Conservation (phyloP, 2,797 vertebrate genomes). For the Avahi laniger region DNA sequence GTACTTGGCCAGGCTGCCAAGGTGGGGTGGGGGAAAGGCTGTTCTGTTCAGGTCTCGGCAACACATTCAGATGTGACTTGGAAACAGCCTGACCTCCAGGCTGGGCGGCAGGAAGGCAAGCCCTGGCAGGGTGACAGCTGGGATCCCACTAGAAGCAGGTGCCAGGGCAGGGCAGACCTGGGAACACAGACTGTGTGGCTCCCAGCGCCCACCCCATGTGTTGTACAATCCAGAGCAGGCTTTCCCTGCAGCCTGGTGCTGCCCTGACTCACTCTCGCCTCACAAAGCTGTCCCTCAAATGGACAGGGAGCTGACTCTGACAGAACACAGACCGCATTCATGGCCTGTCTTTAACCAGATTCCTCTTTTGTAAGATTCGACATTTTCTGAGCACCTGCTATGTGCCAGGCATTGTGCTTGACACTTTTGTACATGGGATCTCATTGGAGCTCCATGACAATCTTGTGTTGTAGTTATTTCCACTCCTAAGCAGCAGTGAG, state of each 20-base stretch:
- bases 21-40: neutral
- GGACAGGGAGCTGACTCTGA: constrained; percentile 43
- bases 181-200: neutral
- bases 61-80: neutral
- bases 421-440: neutral
- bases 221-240: constrained; percentile 13
- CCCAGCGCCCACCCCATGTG: constrained; percentile 16
- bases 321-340: constrained; percentile 44
- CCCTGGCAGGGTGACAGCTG: neutral
- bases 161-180: neutral
- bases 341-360: neutral
- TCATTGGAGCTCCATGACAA: neutral
- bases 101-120: neutral
- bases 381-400: constrained; percentile 43
- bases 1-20: neutral
- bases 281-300: constrained; percentile 54
- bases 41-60: neutral
- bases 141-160: constrained; percentile 22
- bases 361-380: neutral
- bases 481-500: neutral
- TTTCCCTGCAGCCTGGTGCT: neutral
- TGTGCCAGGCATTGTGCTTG: neutral
- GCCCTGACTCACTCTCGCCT: constrained; percentile 66
- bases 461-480: neutral
- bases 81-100: neutral